Percentiles rank a stretch among this genome's conserved stretches.
Conservation (phyloP, 2,888 invertebrate species). For the Neocrepidodera transversa region DNA sequence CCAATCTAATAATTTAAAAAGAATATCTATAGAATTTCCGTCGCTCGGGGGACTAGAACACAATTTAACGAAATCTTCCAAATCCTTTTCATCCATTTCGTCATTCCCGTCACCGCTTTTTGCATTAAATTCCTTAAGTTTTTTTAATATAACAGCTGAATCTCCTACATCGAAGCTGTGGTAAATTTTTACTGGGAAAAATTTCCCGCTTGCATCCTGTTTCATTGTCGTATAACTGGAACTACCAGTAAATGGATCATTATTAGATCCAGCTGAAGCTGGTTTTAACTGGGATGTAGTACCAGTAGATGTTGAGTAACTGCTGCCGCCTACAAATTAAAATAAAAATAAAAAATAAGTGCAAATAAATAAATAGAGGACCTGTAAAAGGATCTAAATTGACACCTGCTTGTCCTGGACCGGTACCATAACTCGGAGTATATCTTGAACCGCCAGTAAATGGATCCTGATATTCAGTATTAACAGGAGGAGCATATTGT, state of each 20-base stretch:
- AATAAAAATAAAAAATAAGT: background rate
- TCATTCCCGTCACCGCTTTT: constrained; percentile 61
- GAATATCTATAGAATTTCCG: constrained; percentile 63
- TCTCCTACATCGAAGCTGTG: constrained; percentile 82
- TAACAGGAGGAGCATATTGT: constrained; percentile 52
- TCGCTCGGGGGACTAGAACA: constrained; percentile 62
- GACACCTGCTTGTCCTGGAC: constrained; percentile 48
- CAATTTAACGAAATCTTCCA: constrained; percentile 71
- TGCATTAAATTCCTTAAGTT: constrained; percentile 76
- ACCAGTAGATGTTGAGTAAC: constrained; percentile 53
- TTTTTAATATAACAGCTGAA: constrained; percentile 74
- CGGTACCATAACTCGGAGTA: constrained; percentile 63
- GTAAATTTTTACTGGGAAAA: constrained; percentile 61
- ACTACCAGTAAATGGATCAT: constrained; percentile 71
- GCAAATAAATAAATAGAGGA: no score
- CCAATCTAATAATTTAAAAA: constrained; percentile 75
- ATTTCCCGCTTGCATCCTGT: constrained; percentile 50
- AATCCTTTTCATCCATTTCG: constrained; percentile 63
- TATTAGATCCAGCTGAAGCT: constrained; percentile 56
- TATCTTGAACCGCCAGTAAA: constrained; percentile 72
- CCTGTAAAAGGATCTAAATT: constrained; percentile 69
- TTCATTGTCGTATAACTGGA: constrained; percentile 48
- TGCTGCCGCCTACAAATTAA: constrained; percentile 51
- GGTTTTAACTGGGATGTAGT: constrained; percentile 19
- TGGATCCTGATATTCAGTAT: constrained; percentile 67